phyloP scores from a whole-genome alignment of 2,113 vertebrate genomes.

The Odontophorus gujanensis region DNA sequence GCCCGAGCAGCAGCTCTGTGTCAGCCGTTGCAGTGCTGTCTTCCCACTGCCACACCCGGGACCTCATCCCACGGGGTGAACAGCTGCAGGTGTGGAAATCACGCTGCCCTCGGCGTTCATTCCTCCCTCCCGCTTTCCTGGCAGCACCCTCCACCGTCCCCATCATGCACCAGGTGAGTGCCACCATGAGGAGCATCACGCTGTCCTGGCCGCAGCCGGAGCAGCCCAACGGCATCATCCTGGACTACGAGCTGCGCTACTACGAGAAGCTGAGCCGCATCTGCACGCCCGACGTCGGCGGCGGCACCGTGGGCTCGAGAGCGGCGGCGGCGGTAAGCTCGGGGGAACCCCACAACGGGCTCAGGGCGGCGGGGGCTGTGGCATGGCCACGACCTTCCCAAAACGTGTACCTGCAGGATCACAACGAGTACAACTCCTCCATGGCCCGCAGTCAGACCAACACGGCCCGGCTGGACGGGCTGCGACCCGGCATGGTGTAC shows the following conservation, averaged over 20 bases:
- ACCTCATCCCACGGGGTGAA: background rate
- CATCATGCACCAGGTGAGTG: slow-evolving; percentile 99
- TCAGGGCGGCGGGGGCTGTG: background rate
- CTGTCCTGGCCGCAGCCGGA: slow-evolving; percentile 98
- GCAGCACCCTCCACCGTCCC: slow-evolving; percentile 96
- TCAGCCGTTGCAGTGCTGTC: background rate
- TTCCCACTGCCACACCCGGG: slow-evolving; percentile 25
- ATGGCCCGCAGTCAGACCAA: slow-evolving; percentile 94
- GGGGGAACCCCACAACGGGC: background rate
- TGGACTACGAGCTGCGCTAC: slow-evolving; percentile 97
- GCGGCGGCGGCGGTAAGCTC: background rate
- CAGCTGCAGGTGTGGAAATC: accelerated
- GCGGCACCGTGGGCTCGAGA: slow-evolving; percentile 49
- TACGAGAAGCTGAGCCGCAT: slow-evolving; percentile 93
- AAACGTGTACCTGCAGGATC: slow-evolving; percentile 81
- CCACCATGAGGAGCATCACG: slow-evolving; percentile 98
- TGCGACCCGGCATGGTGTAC: slow-evolving; percentile 91
- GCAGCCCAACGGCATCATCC: slow-evolving; percentile 98
- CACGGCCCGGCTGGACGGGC: slow-evolving; percentile 90
- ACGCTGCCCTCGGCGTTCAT: background rate
- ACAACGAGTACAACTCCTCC: slow-evolving; percentile 94
- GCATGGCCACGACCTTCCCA: background rate
- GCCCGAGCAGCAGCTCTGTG: slow-evolving; percentile 30
- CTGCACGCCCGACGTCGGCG: slow-evolving; percentile 51
- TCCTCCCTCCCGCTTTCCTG: slow-evolving; percentile 31